These are phyloP conservation scores for Triplophysa yarkandensis DNA, from an alignment of 2,797 vertebrate species.

Conservation along the genomic window DNA sequence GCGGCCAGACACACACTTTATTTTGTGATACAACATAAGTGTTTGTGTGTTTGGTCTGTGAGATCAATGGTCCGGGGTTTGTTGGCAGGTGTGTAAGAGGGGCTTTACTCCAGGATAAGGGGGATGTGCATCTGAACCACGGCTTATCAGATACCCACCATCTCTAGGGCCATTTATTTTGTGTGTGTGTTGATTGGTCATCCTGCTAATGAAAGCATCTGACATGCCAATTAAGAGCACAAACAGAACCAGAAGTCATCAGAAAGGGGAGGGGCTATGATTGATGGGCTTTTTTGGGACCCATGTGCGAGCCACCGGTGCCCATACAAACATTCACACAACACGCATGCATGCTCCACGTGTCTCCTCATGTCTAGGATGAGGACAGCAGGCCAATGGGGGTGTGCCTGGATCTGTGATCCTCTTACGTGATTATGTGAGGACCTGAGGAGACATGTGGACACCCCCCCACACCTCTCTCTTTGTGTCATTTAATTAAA, in stretches of 20 bases:
- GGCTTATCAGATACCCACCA: conserved; percentile 46
- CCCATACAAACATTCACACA: conserved; percentile 52
- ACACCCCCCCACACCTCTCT: conserved; percentile 55
- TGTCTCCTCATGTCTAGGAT: conserved; percentile 61
- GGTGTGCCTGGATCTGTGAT: conserved; percentile 71
- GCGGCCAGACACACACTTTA: neutral
- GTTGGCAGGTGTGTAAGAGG: conserved; percentile 72
- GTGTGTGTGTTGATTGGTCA: conserved; percentile 29
- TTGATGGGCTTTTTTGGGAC: conserved; percentile 29
- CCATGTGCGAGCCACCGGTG: conserved; percentile 62
- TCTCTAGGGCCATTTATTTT: conserved; percentile 55
- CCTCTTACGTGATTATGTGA: conserved; percentile 80
- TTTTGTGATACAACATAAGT: neutral
- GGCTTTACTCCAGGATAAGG: conserved; percentile 64
- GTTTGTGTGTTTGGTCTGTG: conserved; percentile 53
- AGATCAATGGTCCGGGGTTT: conserved; percentile 68
- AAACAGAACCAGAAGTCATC: conserved; percentile 47
- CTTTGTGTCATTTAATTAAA: conserved; percentile 50
- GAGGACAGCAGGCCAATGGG: conserved; percentile 30
- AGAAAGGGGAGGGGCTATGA: conserved; percentile 24
- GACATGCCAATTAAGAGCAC: conserved; percentile 76
- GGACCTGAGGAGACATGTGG: conserved; percentile 60
- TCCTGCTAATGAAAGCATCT: conserved; percentile 69
- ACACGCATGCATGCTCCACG: conserved; percentile 57
- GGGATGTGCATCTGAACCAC: conserved; percentile 50